Conservation (phyloP, 2,113 vertebrate species). For the Oncorhynchus nerka region DNA sequence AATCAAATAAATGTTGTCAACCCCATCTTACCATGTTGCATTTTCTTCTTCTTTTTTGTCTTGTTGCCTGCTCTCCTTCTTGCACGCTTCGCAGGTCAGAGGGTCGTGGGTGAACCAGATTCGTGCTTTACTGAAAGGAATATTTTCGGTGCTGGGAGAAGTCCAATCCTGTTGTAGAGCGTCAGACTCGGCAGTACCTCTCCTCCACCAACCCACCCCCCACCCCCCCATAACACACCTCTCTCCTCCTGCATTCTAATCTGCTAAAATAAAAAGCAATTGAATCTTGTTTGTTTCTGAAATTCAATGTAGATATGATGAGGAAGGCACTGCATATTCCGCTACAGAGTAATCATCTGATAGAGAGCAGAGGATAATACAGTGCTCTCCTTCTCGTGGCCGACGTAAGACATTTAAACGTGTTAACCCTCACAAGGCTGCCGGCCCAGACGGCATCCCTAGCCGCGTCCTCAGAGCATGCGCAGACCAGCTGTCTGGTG, state of each 20-base stretch:
- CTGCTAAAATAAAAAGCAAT: not conserved
- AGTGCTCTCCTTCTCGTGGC: no score
- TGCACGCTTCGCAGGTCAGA: not conserved
- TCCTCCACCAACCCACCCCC: not conserved
- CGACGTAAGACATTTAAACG: no score
- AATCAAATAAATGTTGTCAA: not conserved
- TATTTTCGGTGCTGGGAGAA: not conserved
- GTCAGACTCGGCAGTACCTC: not conserved
- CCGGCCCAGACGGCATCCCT: no score
- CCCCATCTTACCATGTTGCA: not conserved
- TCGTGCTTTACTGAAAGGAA: not conserved
- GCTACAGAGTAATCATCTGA: slow-evolving; percentile 15
- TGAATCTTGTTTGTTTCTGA: slow-evolving; percentile 19
- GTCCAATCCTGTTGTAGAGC: not conserved
- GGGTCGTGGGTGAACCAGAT: not conserved
- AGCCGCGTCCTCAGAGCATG: no score
- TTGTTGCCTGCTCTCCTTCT: not conserved
- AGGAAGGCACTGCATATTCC: slow-evolving; percentile 1
- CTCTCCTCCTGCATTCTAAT: not conserved
- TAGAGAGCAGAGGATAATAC: not conserved
- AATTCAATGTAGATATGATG: slow-evolving; percentile 23
- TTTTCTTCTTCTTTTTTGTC: not conserved
- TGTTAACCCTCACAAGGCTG: no score
- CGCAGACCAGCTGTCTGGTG: no score
- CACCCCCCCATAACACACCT: not conserved